Conservation (phyloP, 1,140 invertebrate genomes). For the Contarinia nasturtii region DNA sequence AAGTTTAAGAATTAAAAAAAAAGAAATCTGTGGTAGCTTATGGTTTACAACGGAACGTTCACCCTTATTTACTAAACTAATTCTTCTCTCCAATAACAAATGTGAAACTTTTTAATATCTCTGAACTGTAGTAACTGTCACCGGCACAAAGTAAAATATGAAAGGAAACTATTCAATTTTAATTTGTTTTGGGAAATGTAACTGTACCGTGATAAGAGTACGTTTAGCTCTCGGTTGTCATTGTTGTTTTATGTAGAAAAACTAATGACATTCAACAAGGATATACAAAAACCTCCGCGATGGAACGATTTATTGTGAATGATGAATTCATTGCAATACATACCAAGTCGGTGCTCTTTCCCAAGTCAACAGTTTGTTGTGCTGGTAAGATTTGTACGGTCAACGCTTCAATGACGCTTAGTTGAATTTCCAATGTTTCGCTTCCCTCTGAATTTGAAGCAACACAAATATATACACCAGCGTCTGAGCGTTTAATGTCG, state of each 20-base stretch:
- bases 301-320: background rate
- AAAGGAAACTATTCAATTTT: too few species aligned
- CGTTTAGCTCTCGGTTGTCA: background rate
- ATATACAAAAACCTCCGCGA: background rate
- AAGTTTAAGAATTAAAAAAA: too few species aligned
- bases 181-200: too few species aligned
- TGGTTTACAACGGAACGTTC: too few species aligned
- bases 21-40: too few species aligned
- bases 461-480: constrained; percentile 30
- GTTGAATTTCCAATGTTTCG: constrained; percentile 30
- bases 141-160: too few species aligned
- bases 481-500: constrained; percentile 28
- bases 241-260: background rate
- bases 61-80: too few species aligned
- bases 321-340: too few species aligned
- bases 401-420: constrained; percentile 28
- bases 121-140: too few species aligned
- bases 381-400: constrained; percentile 28
- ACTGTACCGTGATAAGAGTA: too few species aligned
- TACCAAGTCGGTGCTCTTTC: constrained; percentile 31
- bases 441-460: constrained; percentile 32
- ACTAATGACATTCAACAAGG: background rate
- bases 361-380: constrained; percentile 31
- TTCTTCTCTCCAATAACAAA: too few species aligned
- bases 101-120: too few species aligned